phyloP scores from a whole-genome alignment of 2,113 vertebrate genomes.

The Myocastor coypus region DNA sequence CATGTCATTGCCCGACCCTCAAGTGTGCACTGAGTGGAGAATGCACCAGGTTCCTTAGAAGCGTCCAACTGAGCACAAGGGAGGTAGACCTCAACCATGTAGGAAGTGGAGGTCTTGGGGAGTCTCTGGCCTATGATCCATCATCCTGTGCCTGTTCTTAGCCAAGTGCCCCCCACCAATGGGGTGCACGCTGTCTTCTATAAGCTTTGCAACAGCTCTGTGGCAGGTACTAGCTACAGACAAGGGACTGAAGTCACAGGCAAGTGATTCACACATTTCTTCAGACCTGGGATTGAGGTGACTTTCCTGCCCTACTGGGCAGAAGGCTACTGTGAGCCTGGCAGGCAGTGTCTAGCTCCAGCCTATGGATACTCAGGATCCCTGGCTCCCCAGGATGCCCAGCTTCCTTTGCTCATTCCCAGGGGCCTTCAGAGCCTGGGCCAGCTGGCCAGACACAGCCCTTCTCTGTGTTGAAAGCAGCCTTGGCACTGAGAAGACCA shows the following conservation, averaged over 20 bases:
- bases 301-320: background rate
- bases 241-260: background rate
- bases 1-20: background rate
- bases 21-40: background rate
- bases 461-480: background rate
- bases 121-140: background rate
- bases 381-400: background rate
- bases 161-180: background rate
- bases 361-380: fast-evolving
- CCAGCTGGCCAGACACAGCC: background rate
- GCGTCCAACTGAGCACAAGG: background rate
- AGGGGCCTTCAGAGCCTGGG: background rate
- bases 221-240: background rate
- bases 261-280: background rate
- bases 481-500: background rate
- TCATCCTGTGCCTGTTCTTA: background rate
- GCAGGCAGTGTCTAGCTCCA: background rate
- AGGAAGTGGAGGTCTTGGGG: no score
- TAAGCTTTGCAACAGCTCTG: background rate
- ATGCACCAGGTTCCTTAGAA: background rate
- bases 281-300: background rate
- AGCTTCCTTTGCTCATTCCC: background rate
- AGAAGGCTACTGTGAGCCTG: background rate
- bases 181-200: background rate
- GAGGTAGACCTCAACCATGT: background rate